A percentile compares a stretch with the other conserved stretches of the same genome.
Evolutionary conservation across 2,797 vertebrate species (phyloP).

Genomic region (Dallia pectoralis): DNA sequence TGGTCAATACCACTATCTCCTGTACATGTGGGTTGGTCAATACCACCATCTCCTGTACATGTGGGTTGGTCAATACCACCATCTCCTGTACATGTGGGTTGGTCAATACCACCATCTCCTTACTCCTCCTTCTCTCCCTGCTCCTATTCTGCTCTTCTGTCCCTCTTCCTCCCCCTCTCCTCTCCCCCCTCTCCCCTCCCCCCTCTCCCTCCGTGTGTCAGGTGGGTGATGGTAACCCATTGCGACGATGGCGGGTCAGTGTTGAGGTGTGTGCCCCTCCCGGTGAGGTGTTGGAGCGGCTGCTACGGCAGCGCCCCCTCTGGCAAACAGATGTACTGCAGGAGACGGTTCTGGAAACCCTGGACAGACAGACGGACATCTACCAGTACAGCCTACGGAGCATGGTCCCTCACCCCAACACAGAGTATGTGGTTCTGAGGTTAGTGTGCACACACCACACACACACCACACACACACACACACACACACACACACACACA

Average conservation of each 20-base stretch:
- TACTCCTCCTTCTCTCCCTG: not conserved
- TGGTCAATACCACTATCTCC: too few relatives aligned
- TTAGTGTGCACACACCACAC: too few relatives aligned
- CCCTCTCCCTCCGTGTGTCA: constrained; percentile 35
- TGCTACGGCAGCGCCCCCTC: constrained; percentile 83
- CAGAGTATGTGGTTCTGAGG: constrained; percentile 90
- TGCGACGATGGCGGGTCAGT: constrained; percentile 83
- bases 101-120: too few relatives aligned
- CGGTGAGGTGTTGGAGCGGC: constrained; percentile 80
- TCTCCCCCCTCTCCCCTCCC: too few relatives aligned
- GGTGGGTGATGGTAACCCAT: constrained; percentile 87
- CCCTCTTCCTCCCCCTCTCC: too few relatives aligned
- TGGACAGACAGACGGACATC: constrained; percentile 89
- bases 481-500: not conserved
- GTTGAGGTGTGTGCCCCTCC: constrained; percentile 84
- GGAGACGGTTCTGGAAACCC: constrained; percentile 84
- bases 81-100: too few relatives aligned
- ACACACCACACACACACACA: too few relatives aligned
- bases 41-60: too few relatives aligned
- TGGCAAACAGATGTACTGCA: constrained; percentile 82
- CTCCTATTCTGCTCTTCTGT: constrained; percentile 19
- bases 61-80: too few relatives aligned
- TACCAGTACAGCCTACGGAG: constrained; percentile 84
- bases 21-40: too few relatives aligned
- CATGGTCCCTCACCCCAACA: constrained; percentile 87